Evolutionary conservation across 2,888 invertebrate genomes (phyloP).

Genomic region (Melinopterus prodromus): DNA sequence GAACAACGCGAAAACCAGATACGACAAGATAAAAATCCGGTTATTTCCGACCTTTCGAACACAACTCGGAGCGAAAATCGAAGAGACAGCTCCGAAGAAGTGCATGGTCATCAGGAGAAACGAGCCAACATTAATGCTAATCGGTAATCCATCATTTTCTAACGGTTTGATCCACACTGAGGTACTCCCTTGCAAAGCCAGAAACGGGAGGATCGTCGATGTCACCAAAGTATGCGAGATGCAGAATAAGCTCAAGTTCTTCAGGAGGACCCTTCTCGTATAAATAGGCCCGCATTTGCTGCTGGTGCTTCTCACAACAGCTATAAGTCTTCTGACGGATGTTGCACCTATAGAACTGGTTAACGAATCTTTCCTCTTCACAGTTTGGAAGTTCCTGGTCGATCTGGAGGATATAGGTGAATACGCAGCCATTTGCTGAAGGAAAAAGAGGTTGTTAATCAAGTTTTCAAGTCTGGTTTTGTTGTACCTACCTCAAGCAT

Average conservation of each 20-base stretch:
- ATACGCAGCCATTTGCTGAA: constrained; percentile 63
- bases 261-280: constrained; percentile 62
- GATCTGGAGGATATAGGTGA: constrained; percentile 69
- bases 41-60: constrained; percentile 65
- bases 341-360: constrained; percentile 79
- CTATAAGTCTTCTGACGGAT: constrained; percentile 77
- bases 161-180: constrained; percentile 61
- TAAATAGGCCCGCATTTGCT: constrained; percentile 58
- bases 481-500: constrained; percentile 51
- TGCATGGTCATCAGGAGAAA: constrained; percentile 70
- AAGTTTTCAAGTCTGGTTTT: not conserved
- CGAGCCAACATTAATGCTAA: constrained; percentile 62
- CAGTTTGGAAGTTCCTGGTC: constrained; percentile 61
- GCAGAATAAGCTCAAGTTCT: constrained; percentile 66
- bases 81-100: constrained; percentile 67
- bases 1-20: constrained; percentile 67
- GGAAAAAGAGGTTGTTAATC: constrained; percentile 28
- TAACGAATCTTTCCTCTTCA: constrained; percentile 72
- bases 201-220: constrained; percentile 70
- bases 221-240: constrained; percentile 70
- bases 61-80: constrained; percentile 63
- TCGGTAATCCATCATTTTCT: constrained; percentile 33
- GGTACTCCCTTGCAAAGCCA: constrained; percentile 65
- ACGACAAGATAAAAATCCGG: constrained; percentile 60
- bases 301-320: constrained; percentile 61